Base-by-base conservation (phyloP, 2,797 vertebrate species). In the Poeciliopsis infans region DNA sequence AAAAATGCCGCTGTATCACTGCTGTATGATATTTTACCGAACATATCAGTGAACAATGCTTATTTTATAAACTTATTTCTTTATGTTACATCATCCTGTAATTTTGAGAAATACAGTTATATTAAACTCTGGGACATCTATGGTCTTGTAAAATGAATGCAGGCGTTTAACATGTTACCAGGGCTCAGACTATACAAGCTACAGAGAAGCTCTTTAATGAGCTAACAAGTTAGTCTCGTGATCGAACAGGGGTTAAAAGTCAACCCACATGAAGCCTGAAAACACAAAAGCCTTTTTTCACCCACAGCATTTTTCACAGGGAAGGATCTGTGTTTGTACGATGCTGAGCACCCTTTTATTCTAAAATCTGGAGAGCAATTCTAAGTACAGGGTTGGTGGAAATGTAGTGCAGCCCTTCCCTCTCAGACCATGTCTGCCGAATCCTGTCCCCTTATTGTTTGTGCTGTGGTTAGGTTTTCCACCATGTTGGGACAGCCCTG, bases 381-480 rank as follows among this genome's bases (percentile, higher is more conserved):
- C 83, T 94, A 95, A 96, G 85, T 94, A 93, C 90, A 94, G 94
- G 93, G 91, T 91, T 94, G 83, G 83, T 80, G 85, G 79, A 93
- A 83, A 85, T 89, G 89, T 87, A 93, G 93, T 69, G 47, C 70
- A 87, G 89, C 83, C 91, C 91, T 84, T 92, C 89, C 90, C 78
- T 94, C 92, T 93, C 85, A 82, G 80, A 89, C 88, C 85, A 89
- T 85, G 88, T 79, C 85, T 90, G 88, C 92, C 77, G 45, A 88
- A 83, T 92, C 87, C 79, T 87, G 70, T 85, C 84, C 90, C 77
- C 85, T 87, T 82, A 87, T 92, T 94, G 94, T 95, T 93, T 93
- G 87, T 88, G 87, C 87, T 91, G 91, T 72, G 92, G 92, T 89
- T 72, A 46, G 59, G 64, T 69, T 92, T 90, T 89, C 85, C 88